Percentiles rank a stretch among this genome's conserved stretches.
Evolutionary conservation across 1,140 invertebrate genomes (phyloP).

Genomic region (Leptopilina clavipes): DNA sequence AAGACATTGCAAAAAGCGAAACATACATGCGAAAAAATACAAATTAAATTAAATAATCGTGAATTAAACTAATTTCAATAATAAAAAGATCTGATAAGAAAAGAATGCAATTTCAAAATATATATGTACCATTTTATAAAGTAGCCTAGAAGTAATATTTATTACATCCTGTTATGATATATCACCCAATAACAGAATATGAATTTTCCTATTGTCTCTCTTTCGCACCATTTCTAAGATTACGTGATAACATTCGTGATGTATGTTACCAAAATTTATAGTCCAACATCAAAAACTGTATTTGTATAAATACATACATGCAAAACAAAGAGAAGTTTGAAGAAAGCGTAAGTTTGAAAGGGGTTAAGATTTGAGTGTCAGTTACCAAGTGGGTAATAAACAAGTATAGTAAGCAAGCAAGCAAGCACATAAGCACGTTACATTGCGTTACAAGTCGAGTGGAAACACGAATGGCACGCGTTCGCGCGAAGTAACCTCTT

Average conservation of each 20-base stretch:
- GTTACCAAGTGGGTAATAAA: slow-evolving; percentile 60
- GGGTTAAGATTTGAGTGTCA: slow-evolving; percentile 41
- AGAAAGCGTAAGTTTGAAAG: not conserved
- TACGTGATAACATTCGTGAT: not conserved
- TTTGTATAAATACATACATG: no score
- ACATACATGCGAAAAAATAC: no score
- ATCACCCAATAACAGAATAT: no score
- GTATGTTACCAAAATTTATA: not conserved
- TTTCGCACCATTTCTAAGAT: not conserved
- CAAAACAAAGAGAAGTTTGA: no score
- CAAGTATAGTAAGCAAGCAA: slow-evolving; percentile 46
- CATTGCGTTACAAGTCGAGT: slow-evolving; percentile 62
- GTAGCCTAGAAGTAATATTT: not conserved
- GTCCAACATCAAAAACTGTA: no score
- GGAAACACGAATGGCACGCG: slow-evolving; percentile 50
- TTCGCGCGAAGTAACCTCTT: slow-evolving; percentile 22
- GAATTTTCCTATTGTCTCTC: slow-evolving; percentile 3
- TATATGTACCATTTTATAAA: not conserved
- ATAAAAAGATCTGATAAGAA: slow-evolving; percentile 2
- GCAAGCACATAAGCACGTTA: slow-evolving; percentile 55
- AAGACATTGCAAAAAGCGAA: no score
- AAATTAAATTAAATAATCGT: no score
- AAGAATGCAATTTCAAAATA: not conserved
- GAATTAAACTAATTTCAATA: no score
- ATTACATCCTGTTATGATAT: slow-evolving; percentile 26